Evolutionary conservation across 1,140 invertebrate species (phyloP).

Genomic region (Tribolium madens): DNA sequence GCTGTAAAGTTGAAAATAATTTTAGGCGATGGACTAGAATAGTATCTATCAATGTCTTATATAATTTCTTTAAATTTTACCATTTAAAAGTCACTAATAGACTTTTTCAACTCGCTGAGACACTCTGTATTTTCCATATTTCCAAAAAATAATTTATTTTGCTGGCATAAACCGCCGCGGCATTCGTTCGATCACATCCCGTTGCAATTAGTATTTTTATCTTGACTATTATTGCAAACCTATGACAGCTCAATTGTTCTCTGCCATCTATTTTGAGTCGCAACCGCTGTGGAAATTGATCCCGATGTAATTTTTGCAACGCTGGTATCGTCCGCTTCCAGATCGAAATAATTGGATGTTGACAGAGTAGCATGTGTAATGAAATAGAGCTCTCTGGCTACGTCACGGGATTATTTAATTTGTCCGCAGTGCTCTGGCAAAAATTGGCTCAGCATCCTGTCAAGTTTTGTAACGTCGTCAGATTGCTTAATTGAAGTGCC

Average conservation of each 20-base stretch:
- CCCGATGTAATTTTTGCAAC: neutral
- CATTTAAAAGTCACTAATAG: too few relatives aligned
- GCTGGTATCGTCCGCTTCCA: neutral
- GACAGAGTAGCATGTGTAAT: conserved; percentile 21
- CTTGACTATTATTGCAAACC: neutral
- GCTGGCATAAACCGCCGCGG: too few relatives aligned
- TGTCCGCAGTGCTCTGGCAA: conserved; percentile 33
- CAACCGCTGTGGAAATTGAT: neutral
- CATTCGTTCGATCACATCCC: neutral
- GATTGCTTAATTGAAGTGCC: conserved; percentile 37
- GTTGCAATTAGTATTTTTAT: neutral
- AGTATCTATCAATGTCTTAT: too few relatives aligned
- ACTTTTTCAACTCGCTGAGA: too few relatives aligned
- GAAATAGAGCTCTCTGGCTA: conserved; percentile 27
- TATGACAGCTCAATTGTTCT: neutral
- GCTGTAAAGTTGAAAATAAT: too few relatives aligned
- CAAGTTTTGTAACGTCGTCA: conserved; percentile 16
- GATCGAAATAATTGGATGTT: conserved; percentile 36
- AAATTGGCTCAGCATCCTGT: conserved; percentile 37
- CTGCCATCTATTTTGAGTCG: neutral
- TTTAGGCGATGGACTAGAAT: too few relatives aligned
- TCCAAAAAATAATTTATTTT: too few relatives aligned
- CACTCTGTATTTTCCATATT: too few relatives aligned
- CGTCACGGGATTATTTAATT: conserved; percentile 32
- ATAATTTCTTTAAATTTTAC: too few relatives aligned